Percentiles rank a stretch among this genome's conserved stretches.
These are phyloP conservation scores for Tipula confusa DNA, from an alignment of 2,888 invertebrate species.

Conservation along the genomic window DNA sequence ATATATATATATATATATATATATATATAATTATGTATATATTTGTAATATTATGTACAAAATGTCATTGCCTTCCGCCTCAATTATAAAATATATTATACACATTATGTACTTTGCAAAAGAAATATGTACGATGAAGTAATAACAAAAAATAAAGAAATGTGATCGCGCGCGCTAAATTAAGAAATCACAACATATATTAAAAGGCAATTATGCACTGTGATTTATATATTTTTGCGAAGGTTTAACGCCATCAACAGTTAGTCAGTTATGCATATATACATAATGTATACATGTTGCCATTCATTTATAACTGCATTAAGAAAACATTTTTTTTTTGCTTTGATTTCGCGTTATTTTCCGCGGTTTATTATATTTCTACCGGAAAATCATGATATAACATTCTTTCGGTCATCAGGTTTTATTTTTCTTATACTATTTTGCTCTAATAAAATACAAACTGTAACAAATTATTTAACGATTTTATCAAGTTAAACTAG, in stretches of 20 bases:
- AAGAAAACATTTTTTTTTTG: not conserved
- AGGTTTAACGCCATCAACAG: not conserved
- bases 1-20: too few relatives aligned
- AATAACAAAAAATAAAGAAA: slow-evolving; percentile 17
- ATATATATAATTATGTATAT: not conserved
- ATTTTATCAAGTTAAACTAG: not conserved
- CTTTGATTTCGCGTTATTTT: not conserved
- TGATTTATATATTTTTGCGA: not conserved
- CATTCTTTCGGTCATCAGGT: not conserved
- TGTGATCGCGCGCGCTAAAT: not conserved
- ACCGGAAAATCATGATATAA: not conserved
- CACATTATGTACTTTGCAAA: not conserved
- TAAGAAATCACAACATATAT: not conserved
- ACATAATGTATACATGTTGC: not conserved
- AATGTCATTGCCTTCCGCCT: not conserved
- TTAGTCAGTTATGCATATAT: not conserved
- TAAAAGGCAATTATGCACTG: not conserved
- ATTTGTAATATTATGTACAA: too few relatives aligned
- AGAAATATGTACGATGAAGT: not conserved
- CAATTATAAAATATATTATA: not conserved
- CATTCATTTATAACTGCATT: not conserved
- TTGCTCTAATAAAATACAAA: not conserved
- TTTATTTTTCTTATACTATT: not conserved
- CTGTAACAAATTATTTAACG: not conserved
- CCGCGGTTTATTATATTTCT: not conserved